phyloP scores from a whole-genome alignment of 2,113 vertebrate species.

The Cisticola juncidis region DNA sequence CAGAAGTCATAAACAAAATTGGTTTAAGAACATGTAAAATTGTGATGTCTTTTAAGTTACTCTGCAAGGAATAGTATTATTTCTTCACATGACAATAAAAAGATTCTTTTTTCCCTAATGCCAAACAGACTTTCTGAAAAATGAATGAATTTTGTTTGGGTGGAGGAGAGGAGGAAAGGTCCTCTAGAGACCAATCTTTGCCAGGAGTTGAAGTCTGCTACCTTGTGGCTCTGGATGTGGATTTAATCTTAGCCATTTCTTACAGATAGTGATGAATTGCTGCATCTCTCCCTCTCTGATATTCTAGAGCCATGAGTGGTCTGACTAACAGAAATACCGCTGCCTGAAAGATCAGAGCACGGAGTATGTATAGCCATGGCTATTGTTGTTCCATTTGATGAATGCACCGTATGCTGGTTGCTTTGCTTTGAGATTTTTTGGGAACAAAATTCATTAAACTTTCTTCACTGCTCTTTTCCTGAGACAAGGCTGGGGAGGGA shows the following conservation, averaged over 20 bases:
- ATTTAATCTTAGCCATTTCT: not conserved
- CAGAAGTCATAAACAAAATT: not conserved
- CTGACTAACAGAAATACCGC: not conserved
- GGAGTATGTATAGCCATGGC: not conserved
- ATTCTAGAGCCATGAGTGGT: not conserved
- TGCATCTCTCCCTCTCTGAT: not conserved
- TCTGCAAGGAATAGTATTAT: not conserved
- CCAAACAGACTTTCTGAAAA: not conserved
- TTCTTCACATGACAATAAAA: not conserved
- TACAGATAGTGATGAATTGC: not conserved
- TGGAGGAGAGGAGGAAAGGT: not conserved
- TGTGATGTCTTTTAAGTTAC: not conserved
- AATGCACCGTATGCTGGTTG: not conserved
- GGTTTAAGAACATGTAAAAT: not conserved
- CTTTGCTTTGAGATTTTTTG: not conserved
- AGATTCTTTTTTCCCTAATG: not conserved
- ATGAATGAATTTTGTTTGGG: not conserved
- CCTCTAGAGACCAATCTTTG: not conserved
- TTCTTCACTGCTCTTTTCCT: not conserved
- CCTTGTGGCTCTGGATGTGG: not conserved
- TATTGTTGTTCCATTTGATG: not conserved
- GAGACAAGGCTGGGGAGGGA: not conserved
- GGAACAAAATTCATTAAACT: slow-evolving; percentile 4
- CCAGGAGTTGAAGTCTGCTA: not conserved
- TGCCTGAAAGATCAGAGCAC: not conserved